These are phyloP conservation scores for Trissonchulus latispiculum DNA, from an alignment of 2,888 invertebrate species.

Conservation along the genomic window DNA sequence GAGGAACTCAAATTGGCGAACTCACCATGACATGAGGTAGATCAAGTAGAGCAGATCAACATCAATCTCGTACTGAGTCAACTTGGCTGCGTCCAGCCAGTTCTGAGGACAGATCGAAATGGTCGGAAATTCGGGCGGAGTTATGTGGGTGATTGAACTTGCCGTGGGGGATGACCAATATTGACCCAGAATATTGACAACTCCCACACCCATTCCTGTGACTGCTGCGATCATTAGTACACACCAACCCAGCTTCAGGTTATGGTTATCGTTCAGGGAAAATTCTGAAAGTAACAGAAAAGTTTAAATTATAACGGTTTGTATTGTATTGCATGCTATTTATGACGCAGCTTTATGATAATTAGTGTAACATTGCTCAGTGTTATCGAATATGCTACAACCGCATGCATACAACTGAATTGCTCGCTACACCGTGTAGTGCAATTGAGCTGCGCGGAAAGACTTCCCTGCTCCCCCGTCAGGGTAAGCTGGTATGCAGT, in stretches of 20 bases:
- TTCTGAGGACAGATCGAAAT: conserved; percentile 1
- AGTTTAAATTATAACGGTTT: too few relatives aligned
- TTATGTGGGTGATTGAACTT: background rate
- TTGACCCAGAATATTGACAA: background rate
- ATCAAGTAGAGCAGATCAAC: background rate
- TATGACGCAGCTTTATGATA: too few relatives aligned
- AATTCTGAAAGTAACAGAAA: background rate
- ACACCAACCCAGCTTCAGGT: background rate
- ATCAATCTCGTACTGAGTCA: background rate
- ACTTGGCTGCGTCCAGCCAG: background rate
- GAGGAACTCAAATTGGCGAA: too few relatives aligned
- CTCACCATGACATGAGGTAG: background rate
- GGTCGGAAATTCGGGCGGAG: background rate
- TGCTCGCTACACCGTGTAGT: too few relatives aligned
- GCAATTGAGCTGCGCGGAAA: too few relatives aligned
- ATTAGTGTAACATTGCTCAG: too few relatives aligned
- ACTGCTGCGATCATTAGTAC: background rate
- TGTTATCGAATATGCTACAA: too few relatives aligned
- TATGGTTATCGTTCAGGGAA: background rate
- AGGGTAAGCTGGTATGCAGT: too few relatives aligned
- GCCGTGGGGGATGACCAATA: background rate
- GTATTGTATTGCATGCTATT: too few relatives aligned
- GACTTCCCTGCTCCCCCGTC: too few relatives aligned
- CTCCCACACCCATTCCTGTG: background rate
- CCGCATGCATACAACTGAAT: too few relatives aligned